phyloP scores from a whole-genome alignment of 2,113 vertebrate species.

The Bombycilla garrulus region DNA sequence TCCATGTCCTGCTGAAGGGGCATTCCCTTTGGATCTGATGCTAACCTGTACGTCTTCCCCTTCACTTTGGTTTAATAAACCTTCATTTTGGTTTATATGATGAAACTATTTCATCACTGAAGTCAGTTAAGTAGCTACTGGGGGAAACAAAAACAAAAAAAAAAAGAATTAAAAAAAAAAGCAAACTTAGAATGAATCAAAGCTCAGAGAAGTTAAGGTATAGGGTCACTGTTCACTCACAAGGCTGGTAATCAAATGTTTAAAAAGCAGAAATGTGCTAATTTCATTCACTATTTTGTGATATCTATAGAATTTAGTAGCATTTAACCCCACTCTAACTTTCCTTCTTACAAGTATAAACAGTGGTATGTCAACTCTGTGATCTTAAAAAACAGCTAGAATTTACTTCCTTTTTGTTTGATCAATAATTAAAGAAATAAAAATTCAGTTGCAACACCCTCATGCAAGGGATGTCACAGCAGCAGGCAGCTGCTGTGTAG shows the following conservation, averaged over 20 bases:
- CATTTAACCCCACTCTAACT: neutral
- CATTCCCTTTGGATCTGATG: neutral
- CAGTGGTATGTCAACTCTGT: neutral
- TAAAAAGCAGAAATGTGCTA: neutral
- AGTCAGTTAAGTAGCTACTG: neutral
- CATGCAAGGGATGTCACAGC: neutral
- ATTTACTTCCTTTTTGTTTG: neutral
- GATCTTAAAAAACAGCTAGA: neutral
- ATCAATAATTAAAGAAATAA: neutral
- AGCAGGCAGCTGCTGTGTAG: neutral
- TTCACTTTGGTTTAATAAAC: no score
- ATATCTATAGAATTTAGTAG: neutral
- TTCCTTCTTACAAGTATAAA: neutral
- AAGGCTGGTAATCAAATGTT: neutral
- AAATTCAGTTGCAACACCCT: fast-evolving
- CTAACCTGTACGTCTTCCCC: neutral
- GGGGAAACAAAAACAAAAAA: neutral
- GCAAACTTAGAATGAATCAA: neutral
- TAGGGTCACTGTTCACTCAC: neutral
- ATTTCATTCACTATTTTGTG: neutral
- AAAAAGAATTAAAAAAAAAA: neutral
- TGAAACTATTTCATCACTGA: neutral
- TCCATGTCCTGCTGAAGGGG: neutral
- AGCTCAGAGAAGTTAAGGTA: neutral
- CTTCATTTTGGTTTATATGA: neutral